A percentile compares a stretch with the other conserved stretches of the same genome.
phyloP scores from a whole-genome alignment of 2,113 vertebrate species.

The Acanthisitta chloris region DNA sequence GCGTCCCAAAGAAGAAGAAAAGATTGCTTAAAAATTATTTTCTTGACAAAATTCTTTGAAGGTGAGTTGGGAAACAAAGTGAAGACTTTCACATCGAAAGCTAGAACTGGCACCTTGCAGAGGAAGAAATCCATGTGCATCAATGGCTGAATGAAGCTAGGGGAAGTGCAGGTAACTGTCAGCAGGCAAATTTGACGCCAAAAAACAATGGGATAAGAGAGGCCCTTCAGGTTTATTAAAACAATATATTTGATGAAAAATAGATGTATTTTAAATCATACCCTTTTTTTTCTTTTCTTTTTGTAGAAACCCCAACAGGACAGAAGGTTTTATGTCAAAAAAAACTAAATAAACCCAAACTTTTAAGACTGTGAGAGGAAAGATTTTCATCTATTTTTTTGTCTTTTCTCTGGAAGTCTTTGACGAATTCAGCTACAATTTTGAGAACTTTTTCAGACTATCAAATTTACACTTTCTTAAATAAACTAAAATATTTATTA shows the following conservation, averaged over 20 bases:
- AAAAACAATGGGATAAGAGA: background rate
- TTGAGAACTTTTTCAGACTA: background rate
- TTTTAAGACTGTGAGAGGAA: background rate
- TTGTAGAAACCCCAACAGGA: too few relatives aligned
- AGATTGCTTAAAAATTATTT: background rate
- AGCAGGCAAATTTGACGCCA: background rate
- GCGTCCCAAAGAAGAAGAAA: slow-evolving; percentile 21
- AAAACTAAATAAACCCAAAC: background rate
- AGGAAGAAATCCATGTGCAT: background rate
- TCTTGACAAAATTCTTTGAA: background rate
- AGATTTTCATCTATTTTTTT: background rate
- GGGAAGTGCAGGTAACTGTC: background rate
- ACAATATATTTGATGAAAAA: background rate
- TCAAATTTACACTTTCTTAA: background rate
- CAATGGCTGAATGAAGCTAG: too few relatives aligned
- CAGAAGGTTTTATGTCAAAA: background rate
- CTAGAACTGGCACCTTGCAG: background rate
- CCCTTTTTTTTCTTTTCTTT: background rate
- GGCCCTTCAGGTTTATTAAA: background rate
- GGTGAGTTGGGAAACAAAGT: background rate
- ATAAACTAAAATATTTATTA: background rate
- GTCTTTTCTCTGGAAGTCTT: background rate
- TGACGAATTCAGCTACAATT: background rate
- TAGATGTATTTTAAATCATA: background rate
- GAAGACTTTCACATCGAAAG: background rate